A percentile compares a stretch with the other conserved stretches of the same genome.
Evolutionary conservation across 2,888 invertebrate species (phyloP).

Genomic region (Drosophila buzzatii): DNA sequence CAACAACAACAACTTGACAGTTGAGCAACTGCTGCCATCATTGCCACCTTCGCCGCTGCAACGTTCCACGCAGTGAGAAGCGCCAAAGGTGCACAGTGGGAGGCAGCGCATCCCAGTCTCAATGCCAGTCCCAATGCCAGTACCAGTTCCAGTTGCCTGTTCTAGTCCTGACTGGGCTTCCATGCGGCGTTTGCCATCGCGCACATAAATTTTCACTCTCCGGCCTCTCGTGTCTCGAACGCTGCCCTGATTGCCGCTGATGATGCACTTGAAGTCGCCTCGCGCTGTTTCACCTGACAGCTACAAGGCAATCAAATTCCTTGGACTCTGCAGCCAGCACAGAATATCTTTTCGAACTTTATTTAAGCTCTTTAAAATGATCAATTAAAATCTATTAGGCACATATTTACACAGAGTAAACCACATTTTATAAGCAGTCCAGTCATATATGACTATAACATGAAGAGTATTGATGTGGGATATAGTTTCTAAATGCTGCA

Average conservation of each 20-base stretch:
- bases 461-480: neutral
- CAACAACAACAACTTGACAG: conserved; percentile 69
- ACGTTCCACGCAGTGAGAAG: conserved; percentile 52
- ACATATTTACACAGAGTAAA: neutral
- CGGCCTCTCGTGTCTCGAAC: conserved; percentile 13
- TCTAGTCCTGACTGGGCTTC: conserved; percentile 7
- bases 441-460: neutral
- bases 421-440: neutral
- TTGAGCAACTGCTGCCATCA: conserved; percentile 84
- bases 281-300: conserved; percentile 45
- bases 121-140: neutral
- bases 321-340: conserved; percentile 3
- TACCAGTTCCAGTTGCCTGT: neutral
- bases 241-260: conserved; percentile 37
- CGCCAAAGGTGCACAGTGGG: conserved; percentile 75
- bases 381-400: neutral
- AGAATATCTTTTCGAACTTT: neutral
- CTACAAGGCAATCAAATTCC: conserved; percentile 42
- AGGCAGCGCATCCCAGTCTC: conserved; percentile 34
- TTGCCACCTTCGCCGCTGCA: conserved; percentile 62
- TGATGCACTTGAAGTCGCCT: conserved; percentile 31
- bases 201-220: conserved; percentile 46
- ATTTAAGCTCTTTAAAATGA: neutral
- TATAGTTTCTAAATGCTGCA: too few relatives aligned
- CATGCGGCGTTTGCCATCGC: conserved; percentile 19